phyloP scores from a whole-genome alignment of 2,888 invertebrate genomes.

The Drosophila tripunctata region DNA sequence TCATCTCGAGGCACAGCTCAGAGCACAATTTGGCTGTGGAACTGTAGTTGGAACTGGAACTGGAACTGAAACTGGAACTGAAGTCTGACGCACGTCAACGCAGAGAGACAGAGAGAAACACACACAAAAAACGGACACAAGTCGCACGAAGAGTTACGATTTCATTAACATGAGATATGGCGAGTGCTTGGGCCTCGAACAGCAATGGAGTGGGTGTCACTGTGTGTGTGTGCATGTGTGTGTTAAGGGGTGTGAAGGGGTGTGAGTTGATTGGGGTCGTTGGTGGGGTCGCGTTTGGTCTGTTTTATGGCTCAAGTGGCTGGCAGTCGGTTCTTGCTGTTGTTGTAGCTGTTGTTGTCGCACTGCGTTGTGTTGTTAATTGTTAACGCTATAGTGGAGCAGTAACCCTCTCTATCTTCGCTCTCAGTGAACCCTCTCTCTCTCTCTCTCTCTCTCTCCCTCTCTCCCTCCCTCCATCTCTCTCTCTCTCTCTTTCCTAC shows the following conservation, averaged over 20 bases:
- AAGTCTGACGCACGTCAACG: constrained; percentile 43
- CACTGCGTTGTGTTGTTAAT: constrained; percentile 70
- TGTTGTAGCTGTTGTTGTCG: constrained; percentile 59
- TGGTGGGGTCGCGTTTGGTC: constrained; percentile 53
- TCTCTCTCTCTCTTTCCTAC: not conserved
- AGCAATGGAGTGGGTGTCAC: not conserved
- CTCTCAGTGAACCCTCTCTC: not conserved
- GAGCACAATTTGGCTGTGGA: no score
- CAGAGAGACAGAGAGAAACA: constrained; percentile 7
- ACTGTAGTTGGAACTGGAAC: constrained; percentile 5
- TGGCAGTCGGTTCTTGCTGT: constrained; percentile 36
- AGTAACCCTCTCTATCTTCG: not conserved
- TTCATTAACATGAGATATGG: constrained; percentile 81
- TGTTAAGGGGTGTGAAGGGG: constrained; percentile 5
- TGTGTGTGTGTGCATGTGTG: not conserved
- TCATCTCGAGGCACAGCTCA: no score
- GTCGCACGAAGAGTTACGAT: constrained; percentile 77
- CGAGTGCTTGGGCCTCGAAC: constrained; percentile 49
- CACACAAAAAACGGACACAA: constrained; percentile 68
- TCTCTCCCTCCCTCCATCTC: not conserved
- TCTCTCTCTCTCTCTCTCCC: not conserved
- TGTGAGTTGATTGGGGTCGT: constrained; percentile 60
- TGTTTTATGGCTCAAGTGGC: constrained; percentile 74
- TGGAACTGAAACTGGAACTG: constrained; percentile 5
- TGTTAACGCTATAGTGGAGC: constrained; percentile 53